Conservation (phyloP, 2,113 vertebrate genomes). For the Rhea pennata region DNA sequence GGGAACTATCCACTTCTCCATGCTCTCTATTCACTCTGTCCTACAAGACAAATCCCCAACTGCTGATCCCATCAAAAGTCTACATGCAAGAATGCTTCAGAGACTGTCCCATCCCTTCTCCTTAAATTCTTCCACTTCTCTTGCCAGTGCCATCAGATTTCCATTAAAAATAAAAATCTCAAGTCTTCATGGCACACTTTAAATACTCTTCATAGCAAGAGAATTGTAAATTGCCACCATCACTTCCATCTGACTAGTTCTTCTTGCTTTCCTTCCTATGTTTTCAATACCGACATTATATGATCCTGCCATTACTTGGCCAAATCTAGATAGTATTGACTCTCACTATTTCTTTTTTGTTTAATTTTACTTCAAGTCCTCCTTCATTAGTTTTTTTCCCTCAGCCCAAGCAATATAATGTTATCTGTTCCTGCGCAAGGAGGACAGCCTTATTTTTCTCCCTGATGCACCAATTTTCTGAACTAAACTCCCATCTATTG, state of each 20-base stretch:
- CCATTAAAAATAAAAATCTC: not conserved
- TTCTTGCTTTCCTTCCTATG: not conserved
- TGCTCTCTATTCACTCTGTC: not conserved
- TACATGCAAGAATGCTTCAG: not conserved
- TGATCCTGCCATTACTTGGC: not conserved
- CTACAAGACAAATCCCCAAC: not conserved
- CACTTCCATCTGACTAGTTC: not conserved
- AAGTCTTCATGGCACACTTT: not conserved
- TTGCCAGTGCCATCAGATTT: not conserved
- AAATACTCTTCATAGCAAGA: not conserved
- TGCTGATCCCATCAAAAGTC: not conserved
- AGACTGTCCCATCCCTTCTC: not conserved
- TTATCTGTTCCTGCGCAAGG: not conserved
- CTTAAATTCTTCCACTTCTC: not conserved
- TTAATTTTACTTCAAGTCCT: not conserved
- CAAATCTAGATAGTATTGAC: not conserved
- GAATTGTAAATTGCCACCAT: not conserved
- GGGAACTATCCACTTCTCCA: not conserved
- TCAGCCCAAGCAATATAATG: not conserved
- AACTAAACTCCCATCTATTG: constrained; percentile 19
- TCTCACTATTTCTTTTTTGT: not conserved
- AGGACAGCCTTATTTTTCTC: not conserved
- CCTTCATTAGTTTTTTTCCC: not conserved
- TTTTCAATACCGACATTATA: not conserved
- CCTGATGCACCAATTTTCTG: not conserved